Conservation (phyloP, 2,113 vertebrate species). For the Notarius lentiginosus region DNA sequence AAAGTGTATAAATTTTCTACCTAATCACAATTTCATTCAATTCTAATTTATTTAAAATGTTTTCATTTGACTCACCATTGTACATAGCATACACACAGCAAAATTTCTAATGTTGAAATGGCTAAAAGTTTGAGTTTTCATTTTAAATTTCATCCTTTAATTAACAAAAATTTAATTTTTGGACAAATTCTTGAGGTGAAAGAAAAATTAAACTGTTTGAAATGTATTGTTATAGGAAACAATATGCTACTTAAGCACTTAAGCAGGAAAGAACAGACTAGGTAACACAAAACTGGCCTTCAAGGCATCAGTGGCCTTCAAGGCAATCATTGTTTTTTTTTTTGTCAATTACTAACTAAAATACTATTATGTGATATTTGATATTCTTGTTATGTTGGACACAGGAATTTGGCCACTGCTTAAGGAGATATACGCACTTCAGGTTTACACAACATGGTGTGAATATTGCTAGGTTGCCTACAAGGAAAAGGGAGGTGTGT, state of each 20-base stretch:
- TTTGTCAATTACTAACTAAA: not conserved
- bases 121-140: not conserved
- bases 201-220: not conserved
- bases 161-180: not conserved
- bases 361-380: not conserved
- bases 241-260: not conserved
- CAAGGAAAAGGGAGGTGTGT: slow-evolving; percentile 19
- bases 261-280: not conserved
- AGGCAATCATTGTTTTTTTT: not conserved
- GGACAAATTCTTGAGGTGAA: not conserved
- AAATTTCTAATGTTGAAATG: not conserved
- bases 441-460: not conserved
- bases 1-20: not conserved
- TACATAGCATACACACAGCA: not conserved
- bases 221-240: not conserved
- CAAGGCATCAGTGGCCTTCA: not conserved
- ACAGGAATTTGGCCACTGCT: not conserved
- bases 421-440: not conserved
- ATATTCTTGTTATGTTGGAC: not conserved
- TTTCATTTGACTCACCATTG: not conserved
- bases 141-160: not conserved
- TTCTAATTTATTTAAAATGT: not conserved
- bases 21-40: not conserved
- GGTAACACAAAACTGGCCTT: not conserved
- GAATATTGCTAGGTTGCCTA: not conserved